Evolutionary conservation across 2,888 invertebrate species (phyloP), one percentile per base, ranked within the genome.

Genomic region (Callyntrura guangdongensis): DNA sequence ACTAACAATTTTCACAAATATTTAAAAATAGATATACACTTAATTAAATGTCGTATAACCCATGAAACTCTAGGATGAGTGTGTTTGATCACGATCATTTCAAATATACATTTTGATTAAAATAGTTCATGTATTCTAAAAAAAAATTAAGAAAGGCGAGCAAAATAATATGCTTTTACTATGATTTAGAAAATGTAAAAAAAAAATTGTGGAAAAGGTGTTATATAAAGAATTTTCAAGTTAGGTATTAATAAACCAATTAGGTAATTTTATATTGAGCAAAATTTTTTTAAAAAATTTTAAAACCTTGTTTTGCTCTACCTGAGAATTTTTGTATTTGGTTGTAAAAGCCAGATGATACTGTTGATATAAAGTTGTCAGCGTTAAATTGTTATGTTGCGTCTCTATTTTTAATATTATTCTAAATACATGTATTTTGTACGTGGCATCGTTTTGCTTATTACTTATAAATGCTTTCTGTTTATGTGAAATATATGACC

Each of bases 31-130:
- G 6, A 25, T 87, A 25, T 87, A 77, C 86, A 77, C 47, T 86
- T 79, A 69, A 22, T 53, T 79, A 86, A 82, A 69, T 53, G 87
- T 88, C 87, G 87, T 88, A 88, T 88, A 88, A 82, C 87, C 87
- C 87, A 82, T 81, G 79, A 59, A 88, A 88, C 87, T 88, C 87
- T 53, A 20, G 49, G 25, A 69, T 82, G 72, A 88, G 81, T 79
- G 81, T 79, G 53, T 69, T 79, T 82, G 82, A 88, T 88, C 87
- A 88, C 87, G 87, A 72, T 81, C 25, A 69, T 81, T 36, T 79
- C 59, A 67, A 81, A 45, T 81, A 36, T 61, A 81, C 61, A 36
- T 27, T 56, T 59, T 81, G 20, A 81, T 77, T 74, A 36, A 69
- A 69, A 36, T 36, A 14, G 27, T 74, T 72, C 36, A 36, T 36